Conservation (phyloP, 2,113 vertebrate species). For the Muntiacus muntjak region DNA sequence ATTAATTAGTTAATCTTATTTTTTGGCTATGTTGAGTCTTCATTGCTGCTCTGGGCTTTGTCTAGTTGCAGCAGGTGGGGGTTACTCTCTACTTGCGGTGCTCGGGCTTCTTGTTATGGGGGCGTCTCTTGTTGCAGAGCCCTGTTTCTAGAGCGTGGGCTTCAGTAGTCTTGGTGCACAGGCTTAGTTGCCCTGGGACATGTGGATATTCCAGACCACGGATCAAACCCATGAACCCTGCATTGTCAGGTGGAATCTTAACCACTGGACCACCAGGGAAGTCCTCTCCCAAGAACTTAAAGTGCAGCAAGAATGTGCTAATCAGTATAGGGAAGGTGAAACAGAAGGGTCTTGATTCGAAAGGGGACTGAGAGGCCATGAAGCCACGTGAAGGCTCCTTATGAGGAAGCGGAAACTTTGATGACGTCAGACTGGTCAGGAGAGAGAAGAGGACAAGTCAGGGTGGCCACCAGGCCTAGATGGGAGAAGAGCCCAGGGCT, state of each 20-base stretch:
- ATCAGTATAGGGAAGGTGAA: neutral
- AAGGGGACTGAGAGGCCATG: neutral
- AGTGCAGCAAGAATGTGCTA: neutral
- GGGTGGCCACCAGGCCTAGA: neutral
- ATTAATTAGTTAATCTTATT: neutral
- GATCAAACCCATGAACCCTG: neutral
- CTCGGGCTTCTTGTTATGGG: neutral
- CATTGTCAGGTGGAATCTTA: neutral
- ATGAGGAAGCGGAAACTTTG: neutral
- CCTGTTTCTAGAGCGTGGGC: neutral
- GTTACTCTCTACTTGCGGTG: neutral
- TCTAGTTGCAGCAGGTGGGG: neutral
- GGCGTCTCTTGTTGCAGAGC: neutral
- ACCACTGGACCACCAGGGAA: neutral
- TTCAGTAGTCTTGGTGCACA: neutral
- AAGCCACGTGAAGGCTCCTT: neutral
- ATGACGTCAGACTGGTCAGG: neutral
- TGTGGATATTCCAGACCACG: neutral
- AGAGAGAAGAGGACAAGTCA: neutral
- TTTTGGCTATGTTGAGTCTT: neutral
- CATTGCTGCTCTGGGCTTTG: neutral
- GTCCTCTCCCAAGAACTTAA: neutral
- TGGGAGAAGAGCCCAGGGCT: neutral
- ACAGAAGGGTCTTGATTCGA: neutral
- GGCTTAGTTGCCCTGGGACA: neutral